Evolutionary conservation across 1,140 invertebrate species (phyloP), one percentile per base, ranked within the genome.

Genomic region (Capitella teleta): DNA sequence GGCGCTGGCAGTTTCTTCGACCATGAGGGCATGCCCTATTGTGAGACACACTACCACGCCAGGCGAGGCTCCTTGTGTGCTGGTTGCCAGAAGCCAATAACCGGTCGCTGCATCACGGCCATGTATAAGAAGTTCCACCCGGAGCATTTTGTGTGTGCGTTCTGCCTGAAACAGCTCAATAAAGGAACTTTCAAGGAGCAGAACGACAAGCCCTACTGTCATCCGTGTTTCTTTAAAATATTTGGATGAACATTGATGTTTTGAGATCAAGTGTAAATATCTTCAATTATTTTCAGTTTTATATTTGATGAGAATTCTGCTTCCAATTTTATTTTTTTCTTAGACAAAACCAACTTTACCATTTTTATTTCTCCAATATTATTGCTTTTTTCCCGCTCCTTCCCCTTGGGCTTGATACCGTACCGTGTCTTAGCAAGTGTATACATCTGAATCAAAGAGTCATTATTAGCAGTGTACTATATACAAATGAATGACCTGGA

Each of bases 1-100:
- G 95, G 93, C 19, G 95, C 94, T 36, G 81, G 88, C 61, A 98
- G 95, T 74, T 99, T 98, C 79, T 99, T 98, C 69, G 96, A 98
- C 70, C 78, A 94, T 41, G 92, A 96, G 55, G 88, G 89, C 37
- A 81, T 84, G 59, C 93, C 95, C 0, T 99, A 96, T 71, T 99
- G 96, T 76, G 96, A 99, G 70, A 80, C 84, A 6, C 94, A 98
- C 70, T 98, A 98, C 69, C 94, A 98, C 94, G 92, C 88, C 49
- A 92, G 94, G 69, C 78, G 90, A 25, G 95, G 94, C 24, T 97
- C 93, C 0, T 77, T 98, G 0, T 98, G 94, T 72, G 90, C 91
- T 55, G 90, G 90, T 41, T 98, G 95, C 67, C 90, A 94, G 66
- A 94, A 96, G 66, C 91, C 94, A 12, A 96, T 97, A 50, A 61